A percentile compares a stretch with the other conserved stretches of the same genome.
phyloP scores from a whole-genome alignment of 1,140 invertebrate genomes.

The Eurytemora carolleeae region DNA sequence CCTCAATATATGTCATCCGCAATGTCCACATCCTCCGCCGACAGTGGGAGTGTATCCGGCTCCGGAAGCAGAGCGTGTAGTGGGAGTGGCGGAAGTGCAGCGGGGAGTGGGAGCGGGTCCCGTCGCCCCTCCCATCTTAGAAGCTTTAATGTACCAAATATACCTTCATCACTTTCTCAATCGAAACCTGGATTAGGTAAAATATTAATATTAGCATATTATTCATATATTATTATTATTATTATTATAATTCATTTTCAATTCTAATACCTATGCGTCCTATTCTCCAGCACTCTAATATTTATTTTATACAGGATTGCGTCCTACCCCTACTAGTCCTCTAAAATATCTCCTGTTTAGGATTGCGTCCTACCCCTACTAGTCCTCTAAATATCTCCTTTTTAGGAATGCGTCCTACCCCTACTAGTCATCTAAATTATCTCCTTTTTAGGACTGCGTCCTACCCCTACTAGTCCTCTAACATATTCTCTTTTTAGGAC shows the following conservation, averaged over 20 bases:
- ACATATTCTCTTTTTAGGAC: too few species aligned
- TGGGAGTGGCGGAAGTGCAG: constrained; percentile 7
- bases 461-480: background rate
- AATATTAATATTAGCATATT: too few species aligned
- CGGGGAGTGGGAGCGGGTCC: background rate
- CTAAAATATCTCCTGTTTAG: constrained; percentile 1
- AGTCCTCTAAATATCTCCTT: constrained; percentile 15
- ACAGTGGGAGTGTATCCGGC: background rate
- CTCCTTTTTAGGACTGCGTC: too few species aligned
- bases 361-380: constrained; percentile 3
- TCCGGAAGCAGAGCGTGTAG: background rate
- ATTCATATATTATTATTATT: too few species aligned
- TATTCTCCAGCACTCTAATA: too few species aligned
- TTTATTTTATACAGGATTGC: too few species aligned
- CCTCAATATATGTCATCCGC: constrained; percentile 9
- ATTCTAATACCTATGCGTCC: too few species aligned
- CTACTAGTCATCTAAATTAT: too few species aligned
- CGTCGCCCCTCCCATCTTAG: background rate
- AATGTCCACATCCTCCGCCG: constrained; percentile 8
- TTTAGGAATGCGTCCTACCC: too few species aligned
- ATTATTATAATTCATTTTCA: too few species aligned
- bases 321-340: constrained; percentile 8
- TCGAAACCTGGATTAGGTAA: too few species aligned
- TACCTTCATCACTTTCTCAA: too few species aligned
- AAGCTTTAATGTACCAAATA: background rate